Base-by-base conservation (phyloP, 2,888 invertebrate genomes). In the Pelosia muscerda region DNA sequence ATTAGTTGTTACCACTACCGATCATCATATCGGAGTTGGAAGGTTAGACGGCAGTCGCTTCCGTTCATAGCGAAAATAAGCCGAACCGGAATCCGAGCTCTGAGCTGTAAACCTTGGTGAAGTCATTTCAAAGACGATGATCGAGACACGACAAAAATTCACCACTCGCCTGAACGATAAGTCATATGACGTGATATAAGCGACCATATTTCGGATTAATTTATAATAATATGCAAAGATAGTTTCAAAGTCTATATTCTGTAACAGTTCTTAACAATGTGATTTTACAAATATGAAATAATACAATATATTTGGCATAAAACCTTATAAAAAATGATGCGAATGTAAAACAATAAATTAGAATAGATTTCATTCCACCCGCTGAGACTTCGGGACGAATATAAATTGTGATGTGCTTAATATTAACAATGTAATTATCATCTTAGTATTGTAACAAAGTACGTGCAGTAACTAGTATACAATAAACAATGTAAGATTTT, bases 271-370 rank as follows among this genome's bases (percentile, higher is more conserved):
- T 91, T 88, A 94, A 94, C 94, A 94, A 92, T 92, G 92, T 92
- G 91, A 92, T 91, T 87, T 86, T 80, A 90, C 90, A 89, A 90
- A 92, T 81, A 81, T 79, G 79, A 81, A 78, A 81, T 91, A 82
- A 83, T 92, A 93, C 90, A 92, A 94, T 93, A 94, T 95, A 95
- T 95, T 95, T 95, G 95, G 95, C 92, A 93, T 94, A 86, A 49
- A 91, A 91, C 90, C 88, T 93, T 91, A 92, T 82, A 86, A 87
- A 88, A 91, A 88, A 83, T 85, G 85, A 87, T 87, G 87, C 84
- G 84, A 83, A 86, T 85, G 85, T 84, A 86, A 84, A 85, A 85
- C 84, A 86, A 88, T 86, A 88, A 88, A 86, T 86, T 87, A 90
- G 80, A 82, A 81, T 78, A 76, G 77, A 82, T 78, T 75, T 76